Evolutionary conservation across 2,797 vertebrate genomes (phyloP).

Genomic region (Eospalax fontanierii): DNA sequence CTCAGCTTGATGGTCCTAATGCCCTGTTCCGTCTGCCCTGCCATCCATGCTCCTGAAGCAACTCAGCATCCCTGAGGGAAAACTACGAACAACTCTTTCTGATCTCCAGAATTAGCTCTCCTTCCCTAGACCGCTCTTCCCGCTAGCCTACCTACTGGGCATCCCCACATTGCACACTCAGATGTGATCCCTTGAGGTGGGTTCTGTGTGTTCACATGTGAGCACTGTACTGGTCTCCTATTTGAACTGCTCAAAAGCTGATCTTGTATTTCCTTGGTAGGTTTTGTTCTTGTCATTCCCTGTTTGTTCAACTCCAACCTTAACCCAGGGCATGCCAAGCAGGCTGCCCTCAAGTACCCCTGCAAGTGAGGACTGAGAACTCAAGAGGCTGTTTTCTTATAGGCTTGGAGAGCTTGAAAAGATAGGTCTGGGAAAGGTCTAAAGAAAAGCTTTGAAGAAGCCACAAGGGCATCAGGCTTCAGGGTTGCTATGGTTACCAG

Average conservation of each 20-base stretch:
- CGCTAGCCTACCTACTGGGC: neutral
- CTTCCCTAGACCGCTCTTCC: conserved; percentile 19
- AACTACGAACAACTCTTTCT: neutral
- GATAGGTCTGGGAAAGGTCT: conserved; percentile 32
- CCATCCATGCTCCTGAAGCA: neutral
- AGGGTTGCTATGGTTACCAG: conserved; percentile 60
- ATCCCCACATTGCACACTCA: neutral
- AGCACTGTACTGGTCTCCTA: neutral
- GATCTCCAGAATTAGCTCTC: neutral
- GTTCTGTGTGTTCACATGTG: neutral
- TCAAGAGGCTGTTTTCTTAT: conserved; percentile 18
- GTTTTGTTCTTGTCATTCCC: neutral
- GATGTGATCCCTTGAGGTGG: neutral
- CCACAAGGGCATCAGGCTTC: neutral
- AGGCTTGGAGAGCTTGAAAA: neutral
- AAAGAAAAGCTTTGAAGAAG: neutral
- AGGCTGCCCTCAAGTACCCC: neutral
- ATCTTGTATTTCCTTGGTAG: neutral
- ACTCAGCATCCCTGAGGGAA: neutral
- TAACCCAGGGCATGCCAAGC: neutral
- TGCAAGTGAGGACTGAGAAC: neutral
- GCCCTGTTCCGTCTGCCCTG: neutral
- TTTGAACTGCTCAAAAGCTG: neutral
- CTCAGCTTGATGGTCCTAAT: fast-evolving
- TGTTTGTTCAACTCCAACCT: neutral